Evolutionary conservation across 1,140 invertebrate species (phyloP), one percentile per base, ranked within the genome.

Genomic region (Teleogryllus occipitalis): DNA sequence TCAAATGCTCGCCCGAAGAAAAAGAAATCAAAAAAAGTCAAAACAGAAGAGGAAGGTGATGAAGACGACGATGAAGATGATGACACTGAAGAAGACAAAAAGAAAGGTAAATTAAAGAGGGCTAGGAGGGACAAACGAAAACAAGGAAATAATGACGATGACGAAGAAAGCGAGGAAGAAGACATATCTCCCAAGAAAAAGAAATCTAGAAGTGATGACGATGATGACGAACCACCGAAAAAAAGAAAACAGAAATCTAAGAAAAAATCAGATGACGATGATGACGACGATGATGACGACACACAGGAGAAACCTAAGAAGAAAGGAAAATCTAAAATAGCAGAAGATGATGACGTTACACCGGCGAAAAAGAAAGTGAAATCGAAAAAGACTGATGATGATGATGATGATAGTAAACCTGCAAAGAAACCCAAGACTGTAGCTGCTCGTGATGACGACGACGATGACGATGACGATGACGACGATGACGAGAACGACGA

Each of bases 61-160:
- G 54, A 65, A 3, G 54, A 65, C 10, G 54, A 65, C 7, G 54
- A 81, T 73, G 82, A 82, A 65, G 72, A 80, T 7, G 81, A 84
- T 78, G 80, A 82, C 47, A 82, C 81, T 49, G 77, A 46, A 79
- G 78, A 81, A 18, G 82, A 81, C 46, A 80, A 83, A 15, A 82
- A 82, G 74, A 78, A 81, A 22, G 83, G 83, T 10, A 84, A 83
- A 80, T 74, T 7, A 49, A 84, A 83, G 82, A 2, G 18, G 7
- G 54, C 54, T 3, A 65, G 5, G 27, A 39, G 27, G 27, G 27
- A 39, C 27, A 39, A 39, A 39, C 27, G 27, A 65, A 65, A 10
- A 65, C 54, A 65, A 65, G 18, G 54, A 65, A 65, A 65, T 65
- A 65, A 18, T 65, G 54, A 65, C 0, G 54, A 65, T 18, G 54